Conservation (phyloP, 1,140 invertebrate genomes). For the Ruditapes philippinarum region DNA sequence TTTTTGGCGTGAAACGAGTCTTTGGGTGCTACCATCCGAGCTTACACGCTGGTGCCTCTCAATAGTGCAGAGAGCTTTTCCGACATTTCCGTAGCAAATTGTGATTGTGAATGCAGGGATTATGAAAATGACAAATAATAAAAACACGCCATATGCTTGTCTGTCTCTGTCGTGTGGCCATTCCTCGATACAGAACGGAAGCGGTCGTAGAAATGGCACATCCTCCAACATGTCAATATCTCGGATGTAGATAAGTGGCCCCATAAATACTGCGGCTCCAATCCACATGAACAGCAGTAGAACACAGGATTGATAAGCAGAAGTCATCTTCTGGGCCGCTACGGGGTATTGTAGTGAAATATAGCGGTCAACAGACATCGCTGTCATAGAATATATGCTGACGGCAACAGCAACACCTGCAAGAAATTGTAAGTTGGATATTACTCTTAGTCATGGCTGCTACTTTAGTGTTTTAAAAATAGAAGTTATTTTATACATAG, state of each 20-base stretch:
- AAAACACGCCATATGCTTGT: conserved; percentile 87
- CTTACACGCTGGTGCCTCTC: conserved; percentile 87
- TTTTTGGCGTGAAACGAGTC: conserved; percentile 93
- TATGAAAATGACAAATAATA: conserved; percentile 88
- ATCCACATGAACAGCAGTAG: conserved; percentile 90
- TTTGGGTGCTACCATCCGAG: conserved; percentile 89
- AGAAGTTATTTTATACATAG: too few species aligned
- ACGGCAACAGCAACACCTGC: conserved; percentile 92
- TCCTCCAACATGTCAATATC: conserved; percentile 64
- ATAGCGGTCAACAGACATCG: conserved; percentile 93
- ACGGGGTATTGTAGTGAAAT: conserved; percentile 92
- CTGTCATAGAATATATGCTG: conserved; percentile 93
- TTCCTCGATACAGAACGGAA: conserved; percentile 89
- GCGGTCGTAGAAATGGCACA: conserved; percentile 64
- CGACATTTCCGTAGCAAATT: conserved; percentile 88
- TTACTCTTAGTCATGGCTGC: too few species aligned
- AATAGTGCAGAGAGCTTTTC: conserved; percentile 88
- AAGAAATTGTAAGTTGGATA: too few species aligned
- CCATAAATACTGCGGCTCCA: conserved; percentile 90
- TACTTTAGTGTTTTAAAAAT: too few species aligned
- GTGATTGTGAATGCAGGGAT: conserved; percentile 87
- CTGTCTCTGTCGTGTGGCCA: conserved; percentile 84
- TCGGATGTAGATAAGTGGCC: conserved; percentile 90
- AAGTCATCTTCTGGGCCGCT: conserved; percentile 86
- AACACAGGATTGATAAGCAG: conserved; percentile 89